Conservation (phyloP, 2,797 vertebrate species). For the Mico argentatus region DNA sequence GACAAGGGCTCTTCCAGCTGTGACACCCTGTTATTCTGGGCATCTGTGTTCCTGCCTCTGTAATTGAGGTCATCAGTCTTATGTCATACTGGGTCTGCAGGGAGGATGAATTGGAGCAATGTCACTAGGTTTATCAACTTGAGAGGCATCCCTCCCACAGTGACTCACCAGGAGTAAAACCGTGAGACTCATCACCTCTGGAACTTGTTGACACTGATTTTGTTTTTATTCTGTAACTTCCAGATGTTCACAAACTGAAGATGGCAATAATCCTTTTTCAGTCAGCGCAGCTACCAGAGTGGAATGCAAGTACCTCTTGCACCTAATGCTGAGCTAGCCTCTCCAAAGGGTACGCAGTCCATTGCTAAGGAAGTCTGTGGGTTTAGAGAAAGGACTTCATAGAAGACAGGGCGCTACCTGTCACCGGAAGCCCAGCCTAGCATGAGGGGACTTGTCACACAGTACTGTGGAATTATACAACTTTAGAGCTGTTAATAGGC, state of each 20-base stretch:
- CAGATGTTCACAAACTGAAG: not conserved
- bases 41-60: not conserved
- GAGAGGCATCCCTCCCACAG: not conserved
- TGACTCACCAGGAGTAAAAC: not conserved
- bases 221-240: not conserved
- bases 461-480: not conserved
- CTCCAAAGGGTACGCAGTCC: not conserved
- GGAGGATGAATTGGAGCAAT: not conserved
- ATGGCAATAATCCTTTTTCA: not conserved
- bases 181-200: not conserved
- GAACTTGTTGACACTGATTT: not conserved
- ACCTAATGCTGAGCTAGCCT: not conserved
- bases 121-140: conserved; percentile 8
- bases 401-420: not conserved
- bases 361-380: not conserved
- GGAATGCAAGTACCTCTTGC: not conserved
- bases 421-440: not conserved
- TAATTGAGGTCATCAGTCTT: conserved; percentile 56
- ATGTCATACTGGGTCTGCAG: not conserved
- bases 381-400: not conserved
- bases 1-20: not conserved
- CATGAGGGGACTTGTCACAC: not conserved
- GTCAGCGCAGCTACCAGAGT: not conserved
- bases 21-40: not conserved
- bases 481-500: not conserved